These are phyloP conservation scores for Caenorhabditis wallacei DNA, from an alignment of 2,888 invertebrate genomes.

Conservation along the genomic window DNA sequence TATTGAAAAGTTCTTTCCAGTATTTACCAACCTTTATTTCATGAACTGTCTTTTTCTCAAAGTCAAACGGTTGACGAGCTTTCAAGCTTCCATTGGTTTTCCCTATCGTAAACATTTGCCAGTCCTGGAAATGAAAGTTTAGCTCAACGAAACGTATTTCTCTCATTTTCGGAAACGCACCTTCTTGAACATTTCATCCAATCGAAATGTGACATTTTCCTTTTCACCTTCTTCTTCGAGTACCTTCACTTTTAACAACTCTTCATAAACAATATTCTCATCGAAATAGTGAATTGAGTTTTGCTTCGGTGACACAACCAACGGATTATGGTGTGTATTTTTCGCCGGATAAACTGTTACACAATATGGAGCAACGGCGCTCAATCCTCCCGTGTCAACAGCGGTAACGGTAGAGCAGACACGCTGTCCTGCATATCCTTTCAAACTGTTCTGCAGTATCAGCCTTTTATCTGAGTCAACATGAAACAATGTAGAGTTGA, in stretches of 20 bases:
- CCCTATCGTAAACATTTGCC: constrained; percentile 66
- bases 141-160: no score
- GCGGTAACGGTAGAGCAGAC: constrained; percentile 54
- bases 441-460: constrained; percentile 47
- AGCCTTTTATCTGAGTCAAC: constrained; percentile 62
- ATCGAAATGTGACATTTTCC: constrained; percentile 54
- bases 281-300: constrained; percentile 75
- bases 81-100: constrained; percentile 58
- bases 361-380: constrained; percentile 58
- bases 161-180: background rate
- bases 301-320: constrained; percentile 69
- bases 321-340: constrained; percentile 69
- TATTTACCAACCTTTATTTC: constrained; percentile 68
- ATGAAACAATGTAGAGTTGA: constrained; percentile 67
- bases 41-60: constrained; percentile 76
- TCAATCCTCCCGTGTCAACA: constrained; percentile 1
- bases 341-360: constrained; percentile 71
- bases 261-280: constrained; percentile 71
- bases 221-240: constrained; percentile 55
- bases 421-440: constrained; percentile 70
- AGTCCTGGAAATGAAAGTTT: constrained; percentile 46
- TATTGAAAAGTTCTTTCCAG: no score
- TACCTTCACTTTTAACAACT: constrained; percentile 68
- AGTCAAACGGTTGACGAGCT: constrained; percentile 70
- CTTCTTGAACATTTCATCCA: constrained; percentile 73